A percentile compares a stretch with the other conserved stretches of the same genome.
Evolutionary conservation across 2,797 vertebrate genomes (phyloP).

Genomic region (Tenualosa thibaudeaui): DNA sequence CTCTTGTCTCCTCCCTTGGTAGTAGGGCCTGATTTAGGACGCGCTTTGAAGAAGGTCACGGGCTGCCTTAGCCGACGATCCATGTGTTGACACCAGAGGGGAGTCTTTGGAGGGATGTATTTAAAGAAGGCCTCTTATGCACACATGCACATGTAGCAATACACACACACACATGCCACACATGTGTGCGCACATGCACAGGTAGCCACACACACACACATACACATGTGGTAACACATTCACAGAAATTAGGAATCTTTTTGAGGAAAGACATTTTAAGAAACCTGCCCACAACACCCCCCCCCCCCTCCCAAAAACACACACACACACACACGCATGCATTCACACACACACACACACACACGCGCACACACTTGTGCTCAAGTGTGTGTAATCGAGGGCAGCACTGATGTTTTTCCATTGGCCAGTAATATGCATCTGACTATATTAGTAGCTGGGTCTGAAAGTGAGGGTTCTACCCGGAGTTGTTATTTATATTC

Average conservation of each 20-base stretch:
- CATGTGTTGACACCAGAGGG: background rate
- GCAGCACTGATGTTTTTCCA: background rate
- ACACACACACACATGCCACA: background rate
- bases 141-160: background rate
- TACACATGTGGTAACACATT: background rate
- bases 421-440: background rate
- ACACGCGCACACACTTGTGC: background rate
- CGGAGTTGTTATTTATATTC: background rate
- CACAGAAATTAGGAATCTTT: background rate
- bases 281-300: background rate
- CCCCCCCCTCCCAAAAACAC: no score
- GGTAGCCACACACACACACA: background rate
- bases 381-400: background rate
- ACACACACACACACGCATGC: constrained; percentile 2
- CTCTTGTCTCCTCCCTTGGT: background rate
- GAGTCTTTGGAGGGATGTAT: background rate
- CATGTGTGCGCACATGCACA: background rate
- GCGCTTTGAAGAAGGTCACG: constrained; percentile 8
- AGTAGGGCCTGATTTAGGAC: constrained; percentile 13
- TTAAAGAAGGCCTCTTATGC: background rate
- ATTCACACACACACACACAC: constrained; percentile 26
- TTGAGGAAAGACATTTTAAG: constrained; percentile 27
- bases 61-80: background rate
- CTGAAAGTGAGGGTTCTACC: background rate
- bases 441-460: background rate